These are phyloP conservation scores for Emys orbicularis DNA, from an alignment of 2,797 vertebrate species.

Conservation along the genomic window DNA sequence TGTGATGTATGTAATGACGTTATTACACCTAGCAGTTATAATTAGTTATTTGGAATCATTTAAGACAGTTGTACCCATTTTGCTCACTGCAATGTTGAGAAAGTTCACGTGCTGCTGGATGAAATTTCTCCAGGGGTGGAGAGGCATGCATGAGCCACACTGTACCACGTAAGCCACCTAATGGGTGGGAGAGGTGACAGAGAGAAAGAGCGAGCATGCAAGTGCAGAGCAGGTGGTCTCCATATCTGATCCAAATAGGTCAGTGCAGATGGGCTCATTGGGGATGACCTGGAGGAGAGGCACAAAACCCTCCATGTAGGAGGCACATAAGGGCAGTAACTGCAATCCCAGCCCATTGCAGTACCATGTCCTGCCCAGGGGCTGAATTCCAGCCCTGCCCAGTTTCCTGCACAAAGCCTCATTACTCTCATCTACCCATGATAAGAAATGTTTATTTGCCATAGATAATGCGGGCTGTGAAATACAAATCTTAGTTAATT, in stretches of 20 bases:
- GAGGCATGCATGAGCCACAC: not conserved
- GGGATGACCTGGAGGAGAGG: not conserved
- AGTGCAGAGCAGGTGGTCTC: not conserved
- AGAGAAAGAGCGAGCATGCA: not conserved
- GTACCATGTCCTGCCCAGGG: not conserved
- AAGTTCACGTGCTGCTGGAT: not conserved
- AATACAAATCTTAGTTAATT: not conserved
- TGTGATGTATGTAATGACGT: not conserved
- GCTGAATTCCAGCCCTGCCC: not conserved
- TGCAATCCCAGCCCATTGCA: not conserved
- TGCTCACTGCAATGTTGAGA: not conserved
- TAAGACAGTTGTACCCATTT: not conserved
- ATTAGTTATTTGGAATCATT: not conserved
- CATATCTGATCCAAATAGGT: not conserved
- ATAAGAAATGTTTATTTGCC: not conserved
- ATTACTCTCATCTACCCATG: not conserved
- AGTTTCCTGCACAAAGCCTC: not conserved
- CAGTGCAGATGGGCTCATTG: not conserved
- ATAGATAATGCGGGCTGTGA: not conserved
- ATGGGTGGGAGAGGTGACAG: not conserved
- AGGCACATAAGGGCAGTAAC: not conserved
- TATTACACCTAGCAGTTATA: accelerated
- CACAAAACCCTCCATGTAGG: accelerated
- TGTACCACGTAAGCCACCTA: not conserved
- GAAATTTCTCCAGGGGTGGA: accelerated